Evolutionary conservation across 2,888 invertebrate genomes (phyloP), one percentile per base, ranked within the genome.

Genomic region (Camponotus fellah): DNA sequence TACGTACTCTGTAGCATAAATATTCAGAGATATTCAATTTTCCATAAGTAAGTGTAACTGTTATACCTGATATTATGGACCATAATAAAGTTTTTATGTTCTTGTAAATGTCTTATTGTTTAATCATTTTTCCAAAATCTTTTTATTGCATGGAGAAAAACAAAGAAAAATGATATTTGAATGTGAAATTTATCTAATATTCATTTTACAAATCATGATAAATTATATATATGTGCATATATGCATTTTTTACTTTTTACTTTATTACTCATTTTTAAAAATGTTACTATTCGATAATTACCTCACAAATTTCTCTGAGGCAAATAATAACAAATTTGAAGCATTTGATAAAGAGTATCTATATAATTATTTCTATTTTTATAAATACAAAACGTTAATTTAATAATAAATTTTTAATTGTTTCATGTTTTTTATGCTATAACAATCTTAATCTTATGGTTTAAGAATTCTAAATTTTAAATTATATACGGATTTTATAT

Each of bases 21-120:
- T 84, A 89, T 89, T 77, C 53, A 83, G 85, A 86, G 85, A 85
- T 72, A 83, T 65, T 37, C 12, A 34, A 86, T 72, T 85, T 85
- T 84, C 84, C 69, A 68, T 84, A 82, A 84, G 21, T 89, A 86
- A 87, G 83, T 92, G 88, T 92, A 91, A 91, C 75, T 83, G 82
- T 85, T 91, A 92, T 91, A 90, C 86, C 89, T 91, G 91, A 91
- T 90, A 91, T 91, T 89, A 92, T 89, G 90, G 91, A 92, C 90
- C 91, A 91, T 90, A 93, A 93, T 92, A 91, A 93, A 93, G 82
- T 92, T 92, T 93, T 93, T 92, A 93, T 93, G 92, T 93, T 93
- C 89, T 93, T 92, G 92, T 92, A 83, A 58, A 62, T 12, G 12
- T 46, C 12, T 40, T 64, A n/a, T 43, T 26, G 26, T 66, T 26